Base-by-base conservation (phyloP, 2,797 vertebrate species). In the Anomalospiza imberbis region DNA sequence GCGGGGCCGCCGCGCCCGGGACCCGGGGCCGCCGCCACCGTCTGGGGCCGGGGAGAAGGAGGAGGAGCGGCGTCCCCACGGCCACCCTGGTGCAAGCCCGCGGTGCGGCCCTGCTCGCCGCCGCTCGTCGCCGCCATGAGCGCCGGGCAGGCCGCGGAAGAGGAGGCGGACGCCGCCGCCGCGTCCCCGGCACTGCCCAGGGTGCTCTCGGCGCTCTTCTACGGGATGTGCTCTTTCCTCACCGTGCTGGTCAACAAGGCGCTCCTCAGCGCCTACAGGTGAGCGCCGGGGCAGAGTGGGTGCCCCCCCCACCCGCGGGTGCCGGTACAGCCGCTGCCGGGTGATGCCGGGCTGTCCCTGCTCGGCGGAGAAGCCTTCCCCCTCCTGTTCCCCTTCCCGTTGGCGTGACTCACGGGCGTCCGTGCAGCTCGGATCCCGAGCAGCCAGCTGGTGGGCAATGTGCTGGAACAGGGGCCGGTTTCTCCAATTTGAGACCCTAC, bases 201-300 rank as follows among this genome's bases (percentile, higher is more conserved):
- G 91, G 79, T 98, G 4, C 68, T 98, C 10, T 98, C 99, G 0
- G 99, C 99, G 3, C 55, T 97, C 6, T 98, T 99, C 94, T 99
- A 99, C 88, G 99, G 98, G 29, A 72, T 79, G 26, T 98, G 98
- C 85, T 99, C 99, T 47, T 98, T 99, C 84, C 89, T 99, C 3
- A 98, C 98, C 22, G 98, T 99, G 73, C 95, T 99, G 93, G 97
- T 99, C 68, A 99, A 99, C 97, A 99, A 99, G 97, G 95, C 97
- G 8, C 98, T 99, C 91, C 96, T 99, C 91, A 99, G 99, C n/a
- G 95, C 97, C 63, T 98, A 98, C 98, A 98, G 98, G 99, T 99
- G 96, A 97, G 98, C 32, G 50, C 47, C 16, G n/a, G 38, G 44
- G 44, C 66, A 12, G 60, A 31, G 53, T 53, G n/a, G 40, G 45